phyloP scores from a whole-genome alignment of 2,113 vertebrate genomes.

The Casuarius casuarius region DNA sequence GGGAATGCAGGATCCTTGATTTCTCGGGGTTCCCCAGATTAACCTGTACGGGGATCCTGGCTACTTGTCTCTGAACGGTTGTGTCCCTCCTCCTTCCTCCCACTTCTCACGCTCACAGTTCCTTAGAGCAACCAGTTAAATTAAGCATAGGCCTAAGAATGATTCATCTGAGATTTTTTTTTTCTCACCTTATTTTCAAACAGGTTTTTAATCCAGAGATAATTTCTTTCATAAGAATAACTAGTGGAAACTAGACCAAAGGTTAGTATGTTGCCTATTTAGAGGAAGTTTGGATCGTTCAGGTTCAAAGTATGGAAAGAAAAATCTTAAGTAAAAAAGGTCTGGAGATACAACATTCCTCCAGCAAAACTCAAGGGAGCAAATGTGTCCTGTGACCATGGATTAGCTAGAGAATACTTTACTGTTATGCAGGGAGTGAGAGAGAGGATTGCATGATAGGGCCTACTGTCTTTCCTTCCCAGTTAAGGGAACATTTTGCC shows the following conservation, averaged over 20 bases:
- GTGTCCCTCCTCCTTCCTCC: background rate
- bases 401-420: background rate
- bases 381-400: background rate
- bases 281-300: background rate
- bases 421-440: background rate
- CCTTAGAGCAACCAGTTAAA: background rate
- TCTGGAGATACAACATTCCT: background rate
- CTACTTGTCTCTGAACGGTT: background rate
- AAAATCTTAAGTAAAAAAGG: fast-evolving
- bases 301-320: background rate
- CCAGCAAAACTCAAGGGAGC: fast-evolving
- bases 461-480: background rate
- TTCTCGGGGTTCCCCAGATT: background rate
- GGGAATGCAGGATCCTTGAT: background rate
- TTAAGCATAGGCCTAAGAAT: background rate
- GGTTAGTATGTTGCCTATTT: fast-evolving
- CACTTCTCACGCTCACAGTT: fast-evolving
- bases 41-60: background rate
- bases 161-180: background rate
- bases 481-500: background rate
- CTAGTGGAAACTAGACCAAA: background rate
- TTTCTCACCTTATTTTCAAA: background rate
- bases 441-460: background rate
- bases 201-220: background rate
- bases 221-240: background rate